A percentile compares a stretch with the other conserved stretches of the same genome.
Evolutionary conservation across 2,888 invertebrate genomes (phyloP).

Genomic region (Cremastinae sp.): DNA sequence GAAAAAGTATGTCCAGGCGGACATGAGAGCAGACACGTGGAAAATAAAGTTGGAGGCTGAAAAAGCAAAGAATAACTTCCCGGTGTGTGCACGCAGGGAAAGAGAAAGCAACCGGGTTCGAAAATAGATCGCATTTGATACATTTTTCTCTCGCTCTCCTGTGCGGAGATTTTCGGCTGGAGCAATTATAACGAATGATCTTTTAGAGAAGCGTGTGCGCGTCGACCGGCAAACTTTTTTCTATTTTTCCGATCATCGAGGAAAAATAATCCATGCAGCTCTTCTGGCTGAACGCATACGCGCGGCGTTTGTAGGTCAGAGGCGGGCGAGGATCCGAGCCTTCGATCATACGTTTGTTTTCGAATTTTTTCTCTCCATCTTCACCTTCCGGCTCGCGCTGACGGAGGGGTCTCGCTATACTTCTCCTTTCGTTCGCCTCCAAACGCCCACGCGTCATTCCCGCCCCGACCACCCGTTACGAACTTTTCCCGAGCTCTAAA

Average conservation of each 20-base stretch:
- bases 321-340: slow-evolving; percentile 61
- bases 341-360: slow-evolving; percentile 69
- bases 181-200: slow-evolving; percentile 25
- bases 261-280: slow-evolving; percentile 68
- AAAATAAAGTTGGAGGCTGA: slow-evolving; percentile 55
- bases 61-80: slow-evolving; percentile 54
- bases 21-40: neutral
- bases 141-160: slow-evolving; percentile 65
- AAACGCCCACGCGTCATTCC: slow-evolving; percentile 66
- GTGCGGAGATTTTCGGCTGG: slow-evolving; percentile 30
- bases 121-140: slow-evolving; percentile 64
- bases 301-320: slow-evolving; percentile 15
- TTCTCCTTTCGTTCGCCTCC: slow-evolving; percentile 63
- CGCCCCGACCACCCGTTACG: slow-evolving; percentile 65
- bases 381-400: slow-evolving; percentile 31
- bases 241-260: slow-evolving; percentile 49
- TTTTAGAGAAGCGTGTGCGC: slow-evolving; percentile 35
- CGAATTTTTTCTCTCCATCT: slow-evolving; percentile 30
- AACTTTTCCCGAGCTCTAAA: slow-evolving; percentile 71
- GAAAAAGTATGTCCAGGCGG: slow-evolving; percentile 4
- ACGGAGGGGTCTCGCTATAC: slow-evolving; percentile 30
- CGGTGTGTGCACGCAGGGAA: slow-evolving; percentile 8
- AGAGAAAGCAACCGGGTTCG: slow-evolving; percentile 31
- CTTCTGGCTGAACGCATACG: neutral
- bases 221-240: slow-evolving; percentile 20